phyloP scores from a whole-genome alignment of 2,797 vertebrate species.

The Muscicapa comitata region DNA sequence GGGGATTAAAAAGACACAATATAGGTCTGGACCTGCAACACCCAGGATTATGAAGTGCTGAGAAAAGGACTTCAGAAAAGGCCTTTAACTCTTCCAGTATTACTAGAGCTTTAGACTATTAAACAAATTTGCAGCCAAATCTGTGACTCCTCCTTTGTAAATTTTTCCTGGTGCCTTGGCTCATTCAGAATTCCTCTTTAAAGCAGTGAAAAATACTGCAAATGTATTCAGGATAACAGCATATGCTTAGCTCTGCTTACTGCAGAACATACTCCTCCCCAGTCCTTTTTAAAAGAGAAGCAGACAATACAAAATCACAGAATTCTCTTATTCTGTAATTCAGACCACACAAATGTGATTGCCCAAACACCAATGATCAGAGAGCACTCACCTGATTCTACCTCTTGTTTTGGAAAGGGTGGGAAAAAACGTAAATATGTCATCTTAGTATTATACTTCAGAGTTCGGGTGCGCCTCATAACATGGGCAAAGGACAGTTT shows the following conservation, averaged over 20 bases:
- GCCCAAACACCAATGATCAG: not conserved
- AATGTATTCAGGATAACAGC: not conserved
- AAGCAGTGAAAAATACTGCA: not conserved
- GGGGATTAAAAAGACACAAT: not conserved
- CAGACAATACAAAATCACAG: not conserved
- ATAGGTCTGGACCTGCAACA: not conserved
- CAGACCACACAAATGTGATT: not conserved
- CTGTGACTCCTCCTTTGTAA: not conserved
- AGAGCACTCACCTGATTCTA: conserved; percentile 69
- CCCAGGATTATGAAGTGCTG: not conserved
- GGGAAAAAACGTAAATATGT: conserved; percentile 95
- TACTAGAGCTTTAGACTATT: not conserved
- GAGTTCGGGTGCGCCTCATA: conserved; percentile 90
- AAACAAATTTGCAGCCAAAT: not conserved
- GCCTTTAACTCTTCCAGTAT: not conserved
- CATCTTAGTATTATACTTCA: conserved; percentile 86
- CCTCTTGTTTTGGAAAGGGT: conserved; percentile 80
- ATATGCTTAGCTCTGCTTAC: not conserved
- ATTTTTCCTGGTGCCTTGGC: not conserved
- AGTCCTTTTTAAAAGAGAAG: not conserved
- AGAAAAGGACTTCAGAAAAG: not conserved
- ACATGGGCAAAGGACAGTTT: conserved; percentile 95
- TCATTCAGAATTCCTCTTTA: not conserved
- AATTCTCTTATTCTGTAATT: not conserved
- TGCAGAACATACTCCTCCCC: not conserved